A percentile compares a stretch with the other conserved stretches of the same genome.
Conservation (phyloP, 2,113 vertebrate genomes). For the Hemichromis elongatus region DNA sequence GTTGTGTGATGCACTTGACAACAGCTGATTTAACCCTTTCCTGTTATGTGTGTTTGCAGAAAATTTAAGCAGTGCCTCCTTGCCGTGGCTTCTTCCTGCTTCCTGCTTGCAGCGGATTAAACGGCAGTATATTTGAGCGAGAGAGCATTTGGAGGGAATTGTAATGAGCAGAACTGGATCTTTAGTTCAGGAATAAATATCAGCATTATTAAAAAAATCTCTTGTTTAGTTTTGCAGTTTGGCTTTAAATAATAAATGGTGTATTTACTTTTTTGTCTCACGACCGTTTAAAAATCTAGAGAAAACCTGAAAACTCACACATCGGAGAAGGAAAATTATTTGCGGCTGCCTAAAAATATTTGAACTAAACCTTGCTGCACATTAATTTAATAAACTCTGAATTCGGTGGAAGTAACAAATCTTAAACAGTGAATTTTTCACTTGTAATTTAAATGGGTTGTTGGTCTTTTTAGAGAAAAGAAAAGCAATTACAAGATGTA, state of each 20-base stretch:
- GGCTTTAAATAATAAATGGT: not conserved
- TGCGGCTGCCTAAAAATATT: not conserved
- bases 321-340: not conserved
- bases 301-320: not conserved
- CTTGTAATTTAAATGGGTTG: not conserved
- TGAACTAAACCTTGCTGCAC: not conserved
- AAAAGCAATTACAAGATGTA: not conserved
- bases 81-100: not conserved
- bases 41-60: not conserved
- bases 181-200: not conserved
- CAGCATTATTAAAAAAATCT: not conserved
- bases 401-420: not conserved
- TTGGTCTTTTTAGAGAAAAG: not conserved
- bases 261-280: not conserved
- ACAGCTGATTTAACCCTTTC: constrained; percentile 3
- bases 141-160: not conserved
- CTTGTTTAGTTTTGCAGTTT: not conserved
- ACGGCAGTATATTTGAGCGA: not conserved
- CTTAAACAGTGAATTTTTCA: not conserved
- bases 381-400: not conserved
- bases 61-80: not conserved
- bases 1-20: constrained; percentile 31
- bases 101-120: not conserved
- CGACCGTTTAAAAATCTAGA: not conserved
- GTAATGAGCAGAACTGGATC: not conserved